Conservation (phyloP, 35 echinoderm and acorn worm genomes). For the Acanthaster planci region DNA sequence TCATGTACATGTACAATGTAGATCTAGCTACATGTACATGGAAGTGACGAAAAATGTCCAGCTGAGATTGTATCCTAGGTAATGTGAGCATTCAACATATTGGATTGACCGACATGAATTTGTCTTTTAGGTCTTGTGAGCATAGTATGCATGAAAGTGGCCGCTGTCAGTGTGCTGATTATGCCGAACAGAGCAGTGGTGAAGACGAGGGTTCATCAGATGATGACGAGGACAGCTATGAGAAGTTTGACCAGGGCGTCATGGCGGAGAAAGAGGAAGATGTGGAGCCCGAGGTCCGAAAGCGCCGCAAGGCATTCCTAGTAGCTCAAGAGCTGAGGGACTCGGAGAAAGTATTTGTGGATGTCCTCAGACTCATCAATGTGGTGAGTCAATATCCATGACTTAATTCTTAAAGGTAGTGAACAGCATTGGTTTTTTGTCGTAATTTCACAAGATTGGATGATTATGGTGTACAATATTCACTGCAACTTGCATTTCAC, state of each 20-base stretch:
- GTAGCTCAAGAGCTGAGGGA: conserved; percentile 88
- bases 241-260: conserved; percentile 27
- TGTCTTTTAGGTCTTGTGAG: conserved; percentile 40
- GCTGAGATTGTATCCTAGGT: background rate
- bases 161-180: conserved; percentile 39
- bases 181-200: conserved; percentile 37
- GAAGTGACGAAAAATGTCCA: too few species aligned
- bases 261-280: conserved; percentile 15
- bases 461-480: too few species aligned
- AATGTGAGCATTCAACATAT: background rate
- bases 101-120: background rate
- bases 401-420: too few species aligned
- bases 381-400: conserved; percentile 58
- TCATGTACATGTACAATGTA: too few species aligned
- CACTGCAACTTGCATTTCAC: too few species aligned
- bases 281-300: background rate
- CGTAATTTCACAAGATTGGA: too few species aligned
- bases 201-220: conserved; percentile 38
- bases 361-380: conserved; percentile 85
- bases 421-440: too few species aligned
- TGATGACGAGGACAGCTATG: conserved; percentile 37
- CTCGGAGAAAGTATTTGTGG: conserved; percentile 87
- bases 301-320: conserved; percentile 71
- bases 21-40: too few species aligned
- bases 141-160: conserved; percentile 41